Conservation (phyloP, 2,797 vertebrate genomes). For the Halcyon chelicuti region DNA sequence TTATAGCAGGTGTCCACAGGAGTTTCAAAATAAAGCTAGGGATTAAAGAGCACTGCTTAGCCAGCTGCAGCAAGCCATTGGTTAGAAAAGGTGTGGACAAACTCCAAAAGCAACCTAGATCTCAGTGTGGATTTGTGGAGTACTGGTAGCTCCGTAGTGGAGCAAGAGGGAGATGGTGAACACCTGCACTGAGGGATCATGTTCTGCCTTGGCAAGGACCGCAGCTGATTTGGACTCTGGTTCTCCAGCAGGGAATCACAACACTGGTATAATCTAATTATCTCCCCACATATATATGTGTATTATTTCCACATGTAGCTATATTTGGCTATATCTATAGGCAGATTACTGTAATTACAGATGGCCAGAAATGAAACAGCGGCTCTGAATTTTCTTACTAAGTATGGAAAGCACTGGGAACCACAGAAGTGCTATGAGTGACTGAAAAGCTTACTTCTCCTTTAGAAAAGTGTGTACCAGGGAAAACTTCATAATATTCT, state of each 20-base stretch:
- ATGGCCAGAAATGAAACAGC: not conserved
- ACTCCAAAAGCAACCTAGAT: conserved; percentile 24
- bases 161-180: not conserved
- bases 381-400: not conserved
- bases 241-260: conserved; percentile 21
- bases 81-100: conserved; percentile 34
- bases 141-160: not conserved
- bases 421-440: not conserved
- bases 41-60: conserved; percentile 35
- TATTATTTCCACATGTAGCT: conserved; percentile 17
- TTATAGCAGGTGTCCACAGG: not conserved
- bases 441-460: conserved; percentile 22
- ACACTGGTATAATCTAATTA: conserved; percentile 32
- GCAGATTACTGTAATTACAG: not conserved
- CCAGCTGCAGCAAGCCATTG: not conserved
- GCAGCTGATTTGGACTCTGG: not conserved
- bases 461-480: not conserved
- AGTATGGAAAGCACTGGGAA: conserved; percentile 9
- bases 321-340: not conserved
- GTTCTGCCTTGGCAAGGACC: conserved; percentile 3
- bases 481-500: not conserved
- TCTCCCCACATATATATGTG: not conserved
- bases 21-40: conserved; percentile 35
- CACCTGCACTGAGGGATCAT: conserved; percentile 6
- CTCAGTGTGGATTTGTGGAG: not conserved